Evolutionary conservation across 2,797 vertebrate species (phyloP).

Genomic region (Calcarius lapponicus): DNA sequence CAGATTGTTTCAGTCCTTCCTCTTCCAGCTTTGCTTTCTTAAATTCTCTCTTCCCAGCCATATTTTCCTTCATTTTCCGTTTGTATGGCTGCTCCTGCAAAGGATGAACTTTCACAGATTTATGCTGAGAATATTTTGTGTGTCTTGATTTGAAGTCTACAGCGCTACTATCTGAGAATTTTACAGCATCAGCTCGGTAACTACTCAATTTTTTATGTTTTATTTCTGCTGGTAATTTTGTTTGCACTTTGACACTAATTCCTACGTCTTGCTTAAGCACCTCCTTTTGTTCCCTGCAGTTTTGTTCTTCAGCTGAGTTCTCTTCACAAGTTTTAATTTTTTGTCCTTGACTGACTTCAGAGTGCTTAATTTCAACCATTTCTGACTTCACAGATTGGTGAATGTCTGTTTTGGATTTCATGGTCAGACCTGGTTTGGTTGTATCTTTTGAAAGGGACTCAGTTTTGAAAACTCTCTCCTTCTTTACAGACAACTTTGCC

Average conservation of each 20-base stretch:
- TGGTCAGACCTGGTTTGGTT: not conserved
- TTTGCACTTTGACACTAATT: constrained; percentile 2
- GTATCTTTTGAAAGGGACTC: not conserved
- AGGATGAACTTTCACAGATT: constrained; percentile 21
- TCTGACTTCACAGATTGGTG: constrained; percentile 3
- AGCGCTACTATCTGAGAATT: not conserved
- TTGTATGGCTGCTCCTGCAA: constrained; percentile 61
- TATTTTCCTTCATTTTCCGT: constrained; percentile 52
- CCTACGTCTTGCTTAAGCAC: not conserved
- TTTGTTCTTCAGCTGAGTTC: not conserved
- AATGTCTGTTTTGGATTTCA: not conserved
- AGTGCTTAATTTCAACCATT: not conserved
- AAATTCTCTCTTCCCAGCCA: not conserved
- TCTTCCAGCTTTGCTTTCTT: constrained; percentile 42
- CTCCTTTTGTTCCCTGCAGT: not conserved
- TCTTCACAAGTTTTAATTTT: constrained; percentile 25
- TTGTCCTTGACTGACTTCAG: constrained; percentile 10
- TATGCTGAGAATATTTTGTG: not conserved
- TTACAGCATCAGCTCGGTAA: not conserved
- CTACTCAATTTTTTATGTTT: not conserved
- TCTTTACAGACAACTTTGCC: not conserved
- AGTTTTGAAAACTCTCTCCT: not conserved
- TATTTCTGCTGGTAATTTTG: not conserved
- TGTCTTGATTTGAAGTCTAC: not conserved
- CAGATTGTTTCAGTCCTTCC: constrained; percentile 14